Evolutionary conservation across 2,888 invertebrate genomes (phyloP).

Genomic region (Stenichneumon culpator): DNA sequence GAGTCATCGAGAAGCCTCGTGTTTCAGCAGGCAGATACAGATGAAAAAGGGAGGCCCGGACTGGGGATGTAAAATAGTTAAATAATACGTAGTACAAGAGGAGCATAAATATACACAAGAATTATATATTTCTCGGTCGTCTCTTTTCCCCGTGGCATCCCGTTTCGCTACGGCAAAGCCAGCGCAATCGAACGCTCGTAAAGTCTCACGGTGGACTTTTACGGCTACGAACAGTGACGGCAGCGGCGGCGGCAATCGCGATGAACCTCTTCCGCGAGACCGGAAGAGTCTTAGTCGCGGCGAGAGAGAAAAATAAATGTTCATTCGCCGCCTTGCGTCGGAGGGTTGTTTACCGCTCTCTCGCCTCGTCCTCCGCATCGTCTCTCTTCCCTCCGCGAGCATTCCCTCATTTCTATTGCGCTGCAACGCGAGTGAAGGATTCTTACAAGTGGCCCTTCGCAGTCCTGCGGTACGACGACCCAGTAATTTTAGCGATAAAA

Average conservation of each 20-base stretch:
- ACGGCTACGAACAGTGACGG: constrained; percentile 46
- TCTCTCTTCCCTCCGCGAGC: background rate
- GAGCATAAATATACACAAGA: constrained; percentile 61
- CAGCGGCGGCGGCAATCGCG: constrained; percentile 52
- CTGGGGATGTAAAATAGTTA: constrained; percentile 62
- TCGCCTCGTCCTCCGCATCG: background rate
- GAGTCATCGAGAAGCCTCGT: too few relatives aligned
- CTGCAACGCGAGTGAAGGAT: background rate
- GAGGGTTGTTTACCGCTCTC: constrained; percentile 14
- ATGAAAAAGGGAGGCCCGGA: constrained; percentile 18
- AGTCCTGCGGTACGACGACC: constrained; percentile 12
- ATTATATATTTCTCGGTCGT: background rate
- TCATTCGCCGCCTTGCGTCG: constrained; percentile 24
- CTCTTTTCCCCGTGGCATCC: constrained; percentile 43
- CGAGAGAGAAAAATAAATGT: background rate
- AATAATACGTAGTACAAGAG: constrained; percentile 66
- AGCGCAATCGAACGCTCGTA: constrained; percentile 67
- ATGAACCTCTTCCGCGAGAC: constrained; percentile 61
- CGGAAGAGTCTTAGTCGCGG: constrained; percentile 54
- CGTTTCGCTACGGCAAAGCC: constrained; percentile 51
- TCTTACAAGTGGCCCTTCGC: background rate
- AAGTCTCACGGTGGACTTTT: constrained; percentile 67
- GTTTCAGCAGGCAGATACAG: constrained; percentile 19
- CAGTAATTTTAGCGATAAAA: constrained; percentile 30
- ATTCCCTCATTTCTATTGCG: background rate